These are phyloP conservation scores for Caenorhabditis angaria DNA, from an alignment of 2,888 invertebrate genomes.

Conservation along the genomic window DNA sequence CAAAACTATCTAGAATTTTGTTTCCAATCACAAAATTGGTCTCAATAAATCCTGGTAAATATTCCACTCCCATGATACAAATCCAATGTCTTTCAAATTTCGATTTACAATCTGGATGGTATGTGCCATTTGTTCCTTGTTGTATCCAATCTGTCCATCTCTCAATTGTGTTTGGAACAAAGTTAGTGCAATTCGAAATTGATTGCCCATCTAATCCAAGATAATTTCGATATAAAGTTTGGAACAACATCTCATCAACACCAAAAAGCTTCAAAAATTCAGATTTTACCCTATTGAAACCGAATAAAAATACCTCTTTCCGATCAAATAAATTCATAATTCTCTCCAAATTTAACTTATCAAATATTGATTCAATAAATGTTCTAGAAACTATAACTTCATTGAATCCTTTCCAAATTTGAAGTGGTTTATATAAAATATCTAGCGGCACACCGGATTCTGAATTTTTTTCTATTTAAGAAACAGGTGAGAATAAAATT, in stretches of 20 bases:
- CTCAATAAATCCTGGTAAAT: not conserved
- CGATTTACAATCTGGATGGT: not conserved
- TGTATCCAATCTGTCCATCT: not conserved
- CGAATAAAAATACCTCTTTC: too few species aligned
- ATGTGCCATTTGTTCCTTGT: not conserved
- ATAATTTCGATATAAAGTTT: slow-evolving; percentile 34
- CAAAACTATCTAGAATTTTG: not conserved
- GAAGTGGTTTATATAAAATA: slow-evolving; percentile 24
- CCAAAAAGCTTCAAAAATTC: too few species aligned
- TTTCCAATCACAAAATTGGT: not conserved
- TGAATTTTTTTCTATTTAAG: slow-evolving; percentile 5
- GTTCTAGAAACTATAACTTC: slow-evolving; percentile 35
- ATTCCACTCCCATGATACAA: slow-evolving; percentile 3
- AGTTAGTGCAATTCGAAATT: slow-evolving; percentile 23
- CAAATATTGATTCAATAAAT: slow-evolving; percentile 33
- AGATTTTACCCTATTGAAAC: too few species aligned
- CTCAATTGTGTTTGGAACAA: not conserved
- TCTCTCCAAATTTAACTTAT: slow-evolving; percentile 20
- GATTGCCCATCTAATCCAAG: slow-evolving; percentile 37
- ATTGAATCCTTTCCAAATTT: slow-evolving; percentile 29
- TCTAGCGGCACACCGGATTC: slow-evolving; percentile 23
- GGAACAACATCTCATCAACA: slow-evolving; percentile 36
- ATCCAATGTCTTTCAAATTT: not conserved
- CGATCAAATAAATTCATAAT: slow-evolving; percentile 19
- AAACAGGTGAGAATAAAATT: too few species aligned